Conservation (phyloP, 2,797 vertebrate species). For the Eulemur albifrons region DNA sequence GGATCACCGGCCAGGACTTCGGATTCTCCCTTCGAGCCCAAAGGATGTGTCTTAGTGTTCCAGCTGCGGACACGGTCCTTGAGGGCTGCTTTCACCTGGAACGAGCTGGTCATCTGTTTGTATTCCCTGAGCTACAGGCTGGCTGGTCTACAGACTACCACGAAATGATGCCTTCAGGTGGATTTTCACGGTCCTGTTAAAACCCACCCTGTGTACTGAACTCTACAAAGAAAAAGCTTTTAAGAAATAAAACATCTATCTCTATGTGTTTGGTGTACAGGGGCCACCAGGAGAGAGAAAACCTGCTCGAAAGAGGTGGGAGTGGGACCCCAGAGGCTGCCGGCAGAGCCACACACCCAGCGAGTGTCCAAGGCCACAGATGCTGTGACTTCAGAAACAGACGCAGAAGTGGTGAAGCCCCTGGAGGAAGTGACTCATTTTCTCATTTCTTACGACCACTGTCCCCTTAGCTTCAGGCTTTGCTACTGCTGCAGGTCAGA, state of each 20-base stretch:
- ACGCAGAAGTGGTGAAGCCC: not conserved
- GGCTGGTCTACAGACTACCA: accelerated
- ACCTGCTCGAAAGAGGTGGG: not conserved
- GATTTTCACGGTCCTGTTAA: not conserved
- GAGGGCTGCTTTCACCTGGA: too few relatives aligned
- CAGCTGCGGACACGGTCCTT: not conserved
- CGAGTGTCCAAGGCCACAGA: too few relatives aligned
- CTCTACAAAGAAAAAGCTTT: not conserved
- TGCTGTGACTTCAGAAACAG: accelerated
- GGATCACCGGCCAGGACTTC: accelerated
- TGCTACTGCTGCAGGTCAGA: not conserved
- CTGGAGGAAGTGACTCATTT: accelerated
- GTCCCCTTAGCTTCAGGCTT: not conserved
- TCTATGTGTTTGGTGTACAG: too few relatives aligned
- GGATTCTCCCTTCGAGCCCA: not conserved
- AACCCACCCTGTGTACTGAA: not conserved
- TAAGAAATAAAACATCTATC: not conserved
- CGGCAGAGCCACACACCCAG: not conserved
- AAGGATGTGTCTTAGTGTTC: not conserved
- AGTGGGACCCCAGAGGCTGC: accelerated
- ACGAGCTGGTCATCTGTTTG: not conserved
- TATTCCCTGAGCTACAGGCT: not conserved
- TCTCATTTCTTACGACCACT: not conserved
- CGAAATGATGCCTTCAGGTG: accelerated
- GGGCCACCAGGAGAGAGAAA: not conserved